phyloP scores from a whole-genome alignment of 2,888 invertebrate genomes.

The Drosophila prolongata region DNA sequence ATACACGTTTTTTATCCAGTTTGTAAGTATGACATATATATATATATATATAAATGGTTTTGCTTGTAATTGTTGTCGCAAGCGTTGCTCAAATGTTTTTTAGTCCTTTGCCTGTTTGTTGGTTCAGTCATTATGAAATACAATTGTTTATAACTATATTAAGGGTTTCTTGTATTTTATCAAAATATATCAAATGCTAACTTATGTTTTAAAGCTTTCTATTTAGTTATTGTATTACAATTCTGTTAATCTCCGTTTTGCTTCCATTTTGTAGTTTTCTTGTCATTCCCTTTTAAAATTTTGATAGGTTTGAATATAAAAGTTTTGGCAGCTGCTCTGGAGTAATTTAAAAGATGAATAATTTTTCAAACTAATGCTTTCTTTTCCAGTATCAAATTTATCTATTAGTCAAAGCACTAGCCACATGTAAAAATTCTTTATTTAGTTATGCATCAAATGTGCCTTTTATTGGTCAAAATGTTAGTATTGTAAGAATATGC shows the following conservation, averaged over 20 bases:
- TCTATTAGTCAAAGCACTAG: slow-evolving; percentile 56
- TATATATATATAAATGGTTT: slow-evolving; percentile 48
- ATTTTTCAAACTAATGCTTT: slow-evolving; percentile 1
- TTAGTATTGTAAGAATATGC: slow-evolving; percentile 3
- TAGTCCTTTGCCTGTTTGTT: slow-evolving; percentile 17
- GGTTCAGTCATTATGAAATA: slow-evolving; percentile 62
- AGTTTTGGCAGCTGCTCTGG: slow-evolving; percentile 69
- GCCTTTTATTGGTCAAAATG: slow-evolving; percentile 24
- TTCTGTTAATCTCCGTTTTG: slow-evolving; percentile 48
- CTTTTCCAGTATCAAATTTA: slow-evolving; percentile 51
- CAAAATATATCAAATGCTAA: slow-evolving; percentile 77
- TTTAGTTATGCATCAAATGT: slow-evolving; percentile 14
- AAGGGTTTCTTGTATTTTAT: slow-evolving; percentile 48
- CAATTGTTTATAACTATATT: slow-evolving; percentile 60
- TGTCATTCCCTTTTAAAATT: slow-evolving; percentile 17
- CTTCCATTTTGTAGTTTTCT: slow-evolving; percentile 25
- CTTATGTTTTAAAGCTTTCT: slow-evolving; percentile 76
- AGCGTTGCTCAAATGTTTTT: slow-evolving; percentile 22
- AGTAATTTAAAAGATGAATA: slow-evolving; percentile 46
- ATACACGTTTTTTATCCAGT: slow-evolving; percentile 44
- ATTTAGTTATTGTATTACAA: slow-evolving; percentile 70
- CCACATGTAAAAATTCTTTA: slow-evolving; percentile 28
- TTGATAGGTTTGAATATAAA: slow-evolving; percentile 42
- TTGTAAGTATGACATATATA: slow-evolving; percentile 41
- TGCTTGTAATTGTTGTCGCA: slow-evolving; percentile 38